Percentiles rank a stretch among this genome's conserved stretches.
Conservation (phyloP, 2,113 vertebrate genomes). For the Pholis gunnellus region DNA sequence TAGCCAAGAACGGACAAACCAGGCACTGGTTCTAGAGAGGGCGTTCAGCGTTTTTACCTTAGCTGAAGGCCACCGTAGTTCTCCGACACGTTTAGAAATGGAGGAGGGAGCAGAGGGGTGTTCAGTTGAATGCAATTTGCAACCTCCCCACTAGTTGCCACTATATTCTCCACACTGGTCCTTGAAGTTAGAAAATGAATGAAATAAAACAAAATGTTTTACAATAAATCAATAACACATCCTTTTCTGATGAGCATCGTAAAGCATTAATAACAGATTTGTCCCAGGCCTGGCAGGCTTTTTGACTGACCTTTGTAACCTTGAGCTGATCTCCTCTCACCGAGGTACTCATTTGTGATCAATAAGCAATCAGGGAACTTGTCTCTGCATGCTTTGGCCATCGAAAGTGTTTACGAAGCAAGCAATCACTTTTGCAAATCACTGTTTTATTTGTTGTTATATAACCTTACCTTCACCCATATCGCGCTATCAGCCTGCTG, state of each 20-base stretch:
- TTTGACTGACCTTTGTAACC: constrained; percentile 69
- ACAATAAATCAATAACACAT: constrained; percentile 15
- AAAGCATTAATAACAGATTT: constrained; percentile 44
- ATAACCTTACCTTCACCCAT: constrained; percentile 69
- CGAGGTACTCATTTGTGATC: constrained; percentile 76
- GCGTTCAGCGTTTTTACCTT: background rate
- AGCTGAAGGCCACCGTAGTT: background rate
- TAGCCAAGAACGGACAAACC: background rate
- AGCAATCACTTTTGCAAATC: constrained; percentile 81
- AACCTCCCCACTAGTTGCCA: background rate
- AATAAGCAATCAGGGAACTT: constrained; percentile 83
- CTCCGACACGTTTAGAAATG: background rate
- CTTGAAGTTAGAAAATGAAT: background rate
- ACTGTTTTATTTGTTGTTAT: constrained; percentile 79
- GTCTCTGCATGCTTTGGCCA: constrained; percentile 65
- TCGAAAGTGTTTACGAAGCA: constrained; percentile 80
- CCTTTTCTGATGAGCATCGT: constrained; percentile 1
- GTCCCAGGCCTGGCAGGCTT: constrained; percentile 12
- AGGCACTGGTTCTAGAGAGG: too few relatives aligned
- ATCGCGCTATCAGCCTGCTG: constrained; percentile 40
- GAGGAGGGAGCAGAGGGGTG: background rate
- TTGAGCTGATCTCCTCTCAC: constrained; percentile 62
- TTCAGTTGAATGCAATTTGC: background rate
- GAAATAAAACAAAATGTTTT: background rate
- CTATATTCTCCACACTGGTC: background rate